phyloP scores from a whole-genome alignment of 2,113 vertebrate genomes.

The Pyxicephalus adspersus region DNA sequence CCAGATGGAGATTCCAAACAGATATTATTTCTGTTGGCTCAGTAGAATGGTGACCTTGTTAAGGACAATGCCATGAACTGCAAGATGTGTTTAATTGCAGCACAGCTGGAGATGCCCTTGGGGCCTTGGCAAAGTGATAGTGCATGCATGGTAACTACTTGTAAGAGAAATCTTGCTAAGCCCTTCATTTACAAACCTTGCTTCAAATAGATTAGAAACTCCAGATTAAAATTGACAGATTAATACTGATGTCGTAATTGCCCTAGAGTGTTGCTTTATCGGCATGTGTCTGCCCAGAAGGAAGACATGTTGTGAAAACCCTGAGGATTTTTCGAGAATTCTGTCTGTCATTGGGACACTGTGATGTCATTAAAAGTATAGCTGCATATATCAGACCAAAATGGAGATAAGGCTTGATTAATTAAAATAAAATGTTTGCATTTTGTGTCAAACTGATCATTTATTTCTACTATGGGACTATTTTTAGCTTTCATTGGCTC shows the following conservation, averaged over 20 bases:
- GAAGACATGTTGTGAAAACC: no score
- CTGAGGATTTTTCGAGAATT: no score
- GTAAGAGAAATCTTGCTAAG: slow-evolving; percentile 25
- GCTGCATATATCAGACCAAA: no score
- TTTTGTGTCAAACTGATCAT: no score
- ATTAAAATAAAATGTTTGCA: no score
- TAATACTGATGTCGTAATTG: not conserved
- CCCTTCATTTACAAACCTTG: slow-evolving; percentile 17
- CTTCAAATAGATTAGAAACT: slow-evolving; percentile 6
- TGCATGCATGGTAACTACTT: slow-evolving; percentile 15
- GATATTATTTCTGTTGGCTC: slow-evolving; percentile 52
- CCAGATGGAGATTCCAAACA: slow-evolving; percentile 32
- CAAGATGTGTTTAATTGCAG: slow-evolving; percentile 52
- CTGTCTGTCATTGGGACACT: no score
- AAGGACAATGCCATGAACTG: slow-evolving; percentile 41
- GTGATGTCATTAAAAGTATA: no score
- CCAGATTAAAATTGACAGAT: slow-evolving; percentile 23
- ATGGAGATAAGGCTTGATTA: no score
- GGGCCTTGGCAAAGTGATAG: slow-evolving; percentile 39
- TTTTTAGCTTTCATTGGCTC: no score
- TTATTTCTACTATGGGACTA: no score
- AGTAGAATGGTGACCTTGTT: slow-evolving; percentile 54
- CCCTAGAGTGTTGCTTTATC: no score
- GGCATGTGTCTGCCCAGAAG: no score
- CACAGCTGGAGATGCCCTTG: slow-evolving; percentile 46